Conservation (phyloP, 2,888 invertebrate genomes). For the Plutella xylostella region DNA sequence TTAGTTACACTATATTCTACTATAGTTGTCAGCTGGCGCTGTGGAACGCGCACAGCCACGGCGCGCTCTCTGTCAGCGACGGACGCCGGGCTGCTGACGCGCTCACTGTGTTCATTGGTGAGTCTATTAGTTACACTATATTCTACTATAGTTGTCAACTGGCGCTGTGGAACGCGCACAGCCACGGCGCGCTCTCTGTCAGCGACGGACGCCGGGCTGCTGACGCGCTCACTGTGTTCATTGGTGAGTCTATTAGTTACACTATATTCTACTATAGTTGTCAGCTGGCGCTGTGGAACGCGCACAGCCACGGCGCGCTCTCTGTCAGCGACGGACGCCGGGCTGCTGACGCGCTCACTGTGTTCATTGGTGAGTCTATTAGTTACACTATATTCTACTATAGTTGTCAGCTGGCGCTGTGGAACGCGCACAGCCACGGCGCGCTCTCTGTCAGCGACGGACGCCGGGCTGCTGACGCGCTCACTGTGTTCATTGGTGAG, state of each 20-base stretch:
- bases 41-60: constrained; percentile 37
- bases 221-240: constrained; percentile 71
- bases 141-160: too few relatives aligned
- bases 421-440: constrained; percentile 36
- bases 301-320: constrained; percentile 38
- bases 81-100: constrained; percentile 39
- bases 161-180: constrained; percentile 37
- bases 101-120: constrained; percentile 78
- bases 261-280: too few relatives aligned
- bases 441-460: constrained; percentile 33
- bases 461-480: constrained; percentile 35
- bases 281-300: constrained; percentile 37
- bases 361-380: constrained; percentile 81
- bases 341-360: constrained; percentile 61
- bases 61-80: constrained; percentile 28
- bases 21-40: too few relatives aligned
- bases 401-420: constrained; percentile 36
- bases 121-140: too few relatives aligned
- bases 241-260: constrained; percentile 81
- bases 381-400: too few relatives aligned
- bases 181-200: constrained; percentile 32
- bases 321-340: constrained; percentile 28
- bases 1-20: too few relatives aligned
- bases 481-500: constrained; percentile 80
- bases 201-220: constrained; percentile 34